phyloP scores from a whole-genome alignment of 2,797 vertebrate genomes.

The Karalla daura region DNA sequence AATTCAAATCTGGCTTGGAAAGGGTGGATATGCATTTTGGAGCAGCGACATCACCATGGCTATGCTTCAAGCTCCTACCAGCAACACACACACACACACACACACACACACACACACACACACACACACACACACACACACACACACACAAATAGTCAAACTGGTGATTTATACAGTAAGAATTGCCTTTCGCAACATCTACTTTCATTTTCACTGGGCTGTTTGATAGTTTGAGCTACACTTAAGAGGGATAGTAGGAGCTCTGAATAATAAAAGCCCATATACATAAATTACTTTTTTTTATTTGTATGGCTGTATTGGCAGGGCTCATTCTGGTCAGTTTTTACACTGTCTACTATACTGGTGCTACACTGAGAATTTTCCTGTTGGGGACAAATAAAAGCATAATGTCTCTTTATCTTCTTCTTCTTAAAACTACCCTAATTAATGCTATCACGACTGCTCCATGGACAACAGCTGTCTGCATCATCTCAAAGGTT shows the following conservation, averaged over 20 bases:
- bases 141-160: neutral
- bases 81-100: slow-evolving; percentile 10
- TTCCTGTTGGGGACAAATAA: too few relatives aligned
- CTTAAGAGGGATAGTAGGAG: neutral
- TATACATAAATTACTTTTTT: too few relatives aligned
- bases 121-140: slow-evolving; percentile 15
- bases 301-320: too few relatives aligned
- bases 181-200: neutral
- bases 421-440: too few relatives aligned
- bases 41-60: slow-evolving; percentile 38
- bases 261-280: neutral
- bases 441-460: too few relatives aligned
- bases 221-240: neutral
- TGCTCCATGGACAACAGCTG: too few relatives aligned
- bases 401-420: too few relatives aligned
- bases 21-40: slow-evolving; percentile 42
- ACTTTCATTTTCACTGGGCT: neutral
- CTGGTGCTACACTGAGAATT: too few relatives aligned
- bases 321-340: too few relatives aligned
- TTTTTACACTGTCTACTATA: too few relatives aligned
- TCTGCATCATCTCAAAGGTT: too few relatives aligned
- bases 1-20: slow-evolving; percentile 57
- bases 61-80: slow-evolving; percentile 31
- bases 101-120: slow-evolving; percentile 27
- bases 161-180: neutral